Evolutionary conservation across 2,797 vertebrate species (phyloP).

Genomic region (Philypnodon macrostomus): DNA sequence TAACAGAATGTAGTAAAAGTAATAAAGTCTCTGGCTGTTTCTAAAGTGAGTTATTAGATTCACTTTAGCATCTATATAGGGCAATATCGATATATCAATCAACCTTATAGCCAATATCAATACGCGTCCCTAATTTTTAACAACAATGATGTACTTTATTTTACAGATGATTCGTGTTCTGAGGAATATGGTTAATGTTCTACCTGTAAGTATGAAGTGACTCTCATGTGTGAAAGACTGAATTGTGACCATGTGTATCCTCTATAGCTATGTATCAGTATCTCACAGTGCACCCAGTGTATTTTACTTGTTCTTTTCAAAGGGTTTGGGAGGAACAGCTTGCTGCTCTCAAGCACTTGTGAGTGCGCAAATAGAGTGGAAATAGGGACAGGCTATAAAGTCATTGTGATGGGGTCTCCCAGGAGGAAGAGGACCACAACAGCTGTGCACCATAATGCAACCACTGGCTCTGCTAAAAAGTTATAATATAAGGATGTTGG

Average conservation of each 20-base stretch:
- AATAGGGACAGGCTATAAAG: slow-evolving; percentile 35
- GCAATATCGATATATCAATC: too few relatives aligned
- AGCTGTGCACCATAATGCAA: slow-evolving; percentile 18
- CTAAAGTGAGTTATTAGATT: too few relatives aligned
- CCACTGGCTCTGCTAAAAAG: slow-evolving; percentile 12
- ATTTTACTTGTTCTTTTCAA: slow-evolving; percentile 10
- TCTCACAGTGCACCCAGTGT: too few relatives aligned
- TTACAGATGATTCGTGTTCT: slow-evolving; percentile 88
- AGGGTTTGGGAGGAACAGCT: slow-evolving; percentile 25
- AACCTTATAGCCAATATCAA: too few relatives aligned
- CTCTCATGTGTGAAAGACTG: too few relatives aligned
- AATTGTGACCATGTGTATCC: background rate
- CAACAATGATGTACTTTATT: too few relatives aligned
- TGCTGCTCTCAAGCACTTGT: slow-evolving; percentile 5
- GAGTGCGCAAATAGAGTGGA: slow-evolving; percentile 28
- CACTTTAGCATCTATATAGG: too few relatives aligned
- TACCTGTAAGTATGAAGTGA: slow-evolving; percentile 81
- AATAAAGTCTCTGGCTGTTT: too few relatives aligned
- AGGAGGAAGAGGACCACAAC: slow-evolving; percentile 19
- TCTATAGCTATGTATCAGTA: too few relatives aligned
- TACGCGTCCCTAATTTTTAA: too few relatives aligned
- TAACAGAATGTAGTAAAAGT: too few relatives aligned
- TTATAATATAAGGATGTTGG: background rate
- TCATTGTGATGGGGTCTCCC: slow-evolving; percentile 34
- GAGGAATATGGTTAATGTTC: slow-evolving; percentile 79